These are phyloP conservation scores for rabbit (Oryctolagus cuniculus) DNA, from an alignment of 2,113 vertebrate genomes.

Conservation along the genomic window mOryCun1.1 NC_091442.1:84152501-84153000, in stretches of 20 bases:
- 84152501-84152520: constrained; percentile 84
- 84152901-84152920: neutral
- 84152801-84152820: neutral
- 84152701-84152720: neutral
- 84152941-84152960: neutral
- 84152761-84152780: constrained; percentile 16
- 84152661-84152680: constrained; percentile 37
- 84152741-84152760: neutral
- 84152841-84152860: neutral
- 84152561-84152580: constrained; percentile 51
- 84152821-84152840: neutral
- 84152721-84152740: neutral
- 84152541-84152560: constrained; percentile 60
- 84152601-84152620: neutral
- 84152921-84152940: neutral
- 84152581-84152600: constrained; percentile 18
- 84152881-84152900: neutral
- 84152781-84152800: neutral
- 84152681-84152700: neutral
- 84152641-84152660: neutral
- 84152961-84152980: neutral
- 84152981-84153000: neutral
- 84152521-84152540: constrained; percentile 78
- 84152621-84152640: neutral
- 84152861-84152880: neutral